Conservation (phyloP, 2,113 vertebrate species). For the Pterocles orientalis region DNA sequence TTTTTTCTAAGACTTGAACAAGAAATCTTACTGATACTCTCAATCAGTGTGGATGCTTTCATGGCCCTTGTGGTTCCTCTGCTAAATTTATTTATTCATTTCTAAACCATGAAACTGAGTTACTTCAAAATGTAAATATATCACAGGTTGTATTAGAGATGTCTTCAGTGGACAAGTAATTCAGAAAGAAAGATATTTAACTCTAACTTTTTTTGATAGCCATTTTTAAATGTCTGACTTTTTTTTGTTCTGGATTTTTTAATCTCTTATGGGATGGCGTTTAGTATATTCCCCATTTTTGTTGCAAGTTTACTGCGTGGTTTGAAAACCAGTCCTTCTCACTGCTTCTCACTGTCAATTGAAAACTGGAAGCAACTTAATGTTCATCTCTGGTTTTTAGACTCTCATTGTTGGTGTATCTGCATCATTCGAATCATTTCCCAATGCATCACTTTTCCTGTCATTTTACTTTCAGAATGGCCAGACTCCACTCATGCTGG, state of each 20-base stretch:
- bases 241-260: background rate
- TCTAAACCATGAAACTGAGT: background rate
- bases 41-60: background rate
- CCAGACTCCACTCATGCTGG: conserved; percentile 95
- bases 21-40: background rate
- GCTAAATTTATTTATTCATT: background rate
- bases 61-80: background rate
- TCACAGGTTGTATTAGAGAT: background rate
- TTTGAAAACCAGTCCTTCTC: background rate
- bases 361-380: background rate
- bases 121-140: background rate
- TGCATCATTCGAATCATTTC: background rate
- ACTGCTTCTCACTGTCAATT: background rate
- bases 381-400: background rate
- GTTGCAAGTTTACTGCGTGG: background rate
- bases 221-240: background rate
- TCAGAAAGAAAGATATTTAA: background rate
- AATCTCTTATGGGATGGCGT: background rate
- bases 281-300: background rate
- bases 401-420: background rate
- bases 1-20: background rate
- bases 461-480: conserved; percentile 81
- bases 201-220: background rate
- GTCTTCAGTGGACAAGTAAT: background rate
- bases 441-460: background rate